Conservation (phyloP, 2,797 vertebrate genomes). For the Macropus fuliginosus region DNA sequence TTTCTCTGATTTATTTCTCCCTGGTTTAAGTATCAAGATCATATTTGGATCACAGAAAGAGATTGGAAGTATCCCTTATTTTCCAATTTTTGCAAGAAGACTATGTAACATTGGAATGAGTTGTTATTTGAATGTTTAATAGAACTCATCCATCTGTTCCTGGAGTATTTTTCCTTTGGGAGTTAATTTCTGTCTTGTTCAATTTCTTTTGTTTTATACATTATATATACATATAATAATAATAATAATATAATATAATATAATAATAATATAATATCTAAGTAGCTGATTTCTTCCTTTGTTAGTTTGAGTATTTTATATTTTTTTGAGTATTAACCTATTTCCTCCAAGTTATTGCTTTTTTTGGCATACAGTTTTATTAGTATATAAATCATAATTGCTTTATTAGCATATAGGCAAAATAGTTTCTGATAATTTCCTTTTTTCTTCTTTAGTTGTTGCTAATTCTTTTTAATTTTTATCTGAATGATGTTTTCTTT, state of each 20-base stretch:
- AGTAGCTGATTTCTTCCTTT: not conserved
- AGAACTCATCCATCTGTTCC: not conserved
- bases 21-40: not conserved
- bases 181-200: not conserved
- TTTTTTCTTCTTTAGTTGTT: not conserved
- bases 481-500: not conserved
- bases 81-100: not conserved
- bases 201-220: not conserved
- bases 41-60: not conserved
- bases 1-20: not conserved
- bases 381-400: not conserved
- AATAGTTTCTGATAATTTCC: not conserved
- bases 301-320: not conserved
- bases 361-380: not conserved
- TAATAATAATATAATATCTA: not conserved
- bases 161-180: not conserved
- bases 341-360: not conserved
- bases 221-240: too few relatives aligned
- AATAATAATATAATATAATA: too few relatives aligned
- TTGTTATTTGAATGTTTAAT: not conserved
- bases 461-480: not conserved
- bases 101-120: not conserved
- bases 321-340: not conserved
- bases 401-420: not conserved
- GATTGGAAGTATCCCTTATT: not conserved